Conservation (phyloP, 2,888 invertebrate species). For the Sarcophaga subvicina region DNA sequence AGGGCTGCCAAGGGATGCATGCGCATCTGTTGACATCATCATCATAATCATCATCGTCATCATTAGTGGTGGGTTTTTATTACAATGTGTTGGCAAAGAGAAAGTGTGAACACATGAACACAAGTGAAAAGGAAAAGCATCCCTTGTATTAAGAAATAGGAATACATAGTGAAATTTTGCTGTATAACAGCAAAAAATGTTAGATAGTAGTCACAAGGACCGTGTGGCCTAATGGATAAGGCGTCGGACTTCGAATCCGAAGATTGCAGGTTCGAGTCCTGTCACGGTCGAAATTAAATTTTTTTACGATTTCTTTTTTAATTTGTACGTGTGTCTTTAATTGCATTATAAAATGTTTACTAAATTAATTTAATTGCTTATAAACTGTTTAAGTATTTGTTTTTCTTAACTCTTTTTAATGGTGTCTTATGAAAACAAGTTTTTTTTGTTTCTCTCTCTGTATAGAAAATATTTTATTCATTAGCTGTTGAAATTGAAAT, state of each 20-base stretch:
- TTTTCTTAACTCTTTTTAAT: no score
- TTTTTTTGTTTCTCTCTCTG: background rate
- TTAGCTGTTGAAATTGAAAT: constrained; percentile 1
- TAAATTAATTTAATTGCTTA: background rate
- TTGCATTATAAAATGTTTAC: background rate
- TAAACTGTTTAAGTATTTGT: no score
- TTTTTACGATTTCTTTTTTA: constrained; percentile 38
- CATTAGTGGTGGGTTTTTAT: constrained; percentile 50
- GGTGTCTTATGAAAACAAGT: background rate
- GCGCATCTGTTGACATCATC: constrained; percentile 27
- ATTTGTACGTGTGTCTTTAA: background rate
- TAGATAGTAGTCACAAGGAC: constrained; percentile 71
- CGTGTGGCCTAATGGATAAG: constrained; percentile 83
- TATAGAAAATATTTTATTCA: constrained; percentile 8
- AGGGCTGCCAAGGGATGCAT: background rate
- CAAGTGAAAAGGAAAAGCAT: constrained; percentile 35
- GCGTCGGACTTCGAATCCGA: constrained; percentile 83
- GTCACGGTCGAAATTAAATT: constrained; percentile 79
- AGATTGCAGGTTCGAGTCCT: constrained; percentile 83
- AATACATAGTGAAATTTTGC: background rate
- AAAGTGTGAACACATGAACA: background rate
- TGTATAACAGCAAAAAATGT: constrained; percentile 10
- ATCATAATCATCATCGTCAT: background rate
- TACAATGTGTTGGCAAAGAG: background rate
- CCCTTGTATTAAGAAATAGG: constrained; percentile 19